A percentile compares a stretch with the other conserved stretches of the same genome.
These are phyloP conservation scores for Theonella swinhoei DNA, from an alignment of 37 sponge, comb jelly and placozoan species.

Conservation along the genomic window DNA sequence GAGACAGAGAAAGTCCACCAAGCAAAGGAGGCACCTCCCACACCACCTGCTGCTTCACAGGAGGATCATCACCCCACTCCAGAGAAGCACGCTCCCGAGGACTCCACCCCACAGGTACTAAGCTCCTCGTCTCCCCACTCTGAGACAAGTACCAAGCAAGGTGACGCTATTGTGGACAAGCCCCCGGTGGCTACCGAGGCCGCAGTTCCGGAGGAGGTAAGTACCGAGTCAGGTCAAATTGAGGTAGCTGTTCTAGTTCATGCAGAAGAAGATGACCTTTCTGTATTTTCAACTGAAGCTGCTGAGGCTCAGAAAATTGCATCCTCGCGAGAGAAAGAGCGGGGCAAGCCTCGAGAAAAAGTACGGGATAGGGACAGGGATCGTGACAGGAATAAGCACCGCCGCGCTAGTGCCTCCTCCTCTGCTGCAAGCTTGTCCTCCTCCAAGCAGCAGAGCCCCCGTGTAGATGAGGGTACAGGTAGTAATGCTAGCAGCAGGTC, in stretches of 20 bases:
- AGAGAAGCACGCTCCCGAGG: too few relatives aligned
- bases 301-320: slow-evolving; percentile 40
- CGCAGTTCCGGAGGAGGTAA: slow-evolving; percentile 43
- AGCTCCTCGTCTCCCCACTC: too few relatives aligned
- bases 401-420: not conserved
- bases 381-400: not conserved
- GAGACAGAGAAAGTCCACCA: not conserved
- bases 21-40: not conserved
- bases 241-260: slow-evolving; percentile 64
- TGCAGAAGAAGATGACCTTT: slow-evolving; percentile 69
- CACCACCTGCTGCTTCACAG: not conserved
- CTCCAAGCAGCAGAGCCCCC: too few relatives aligned
- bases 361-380: slow-evolving; percentile 16
- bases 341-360: slow-evolving; percentile 1
- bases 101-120: not conserved
- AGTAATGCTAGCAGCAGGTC: not conserved
- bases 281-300: slow-evolving; percentile 51
- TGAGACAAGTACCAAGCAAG: too few relatives aligned
- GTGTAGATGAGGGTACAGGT: not conserved
- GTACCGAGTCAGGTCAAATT: slow-evolving; percentile 39
- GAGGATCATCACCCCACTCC: not conserved
- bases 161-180: not conserved
- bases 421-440: not conserved
- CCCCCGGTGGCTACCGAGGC: not conserved
- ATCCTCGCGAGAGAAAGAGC: slow-evolving; percentile 5